Evolutionary conservation across 2,888 invertebrate species (phyloP).

Genomic region (Phasia obesa): DNA sequence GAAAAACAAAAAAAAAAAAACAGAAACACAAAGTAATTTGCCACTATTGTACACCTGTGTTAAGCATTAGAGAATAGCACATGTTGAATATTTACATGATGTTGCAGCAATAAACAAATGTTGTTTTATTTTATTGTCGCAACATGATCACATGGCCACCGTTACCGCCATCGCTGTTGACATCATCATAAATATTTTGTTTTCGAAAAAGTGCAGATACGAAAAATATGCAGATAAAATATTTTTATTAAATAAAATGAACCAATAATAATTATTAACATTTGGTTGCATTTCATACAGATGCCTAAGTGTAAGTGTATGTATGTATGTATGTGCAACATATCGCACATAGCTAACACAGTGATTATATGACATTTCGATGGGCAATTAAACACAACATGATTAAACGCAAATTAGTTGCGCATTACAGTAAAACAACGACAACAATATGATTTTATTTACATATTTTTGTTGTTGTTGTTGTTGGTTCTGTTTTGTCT

Average conservation of each 20-base stretch:
- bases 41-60: constrained; percentile 68
- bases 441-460: constrained; percentile 44
- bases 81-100: constrained; percentile 38
- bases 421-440: constrained; percentile 49
- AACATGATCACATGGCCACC: constrained; percentile 27
- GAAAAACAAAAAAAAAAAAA: neutral
- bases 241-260: constrained; percentile 39
- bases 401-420: constrained; percentile 71
- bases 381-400: constrained; percentile 70
- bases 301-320: constrained; percentile 12
- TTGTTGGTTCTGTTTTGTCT: neutral
- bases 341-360: constrained; percentile 16
- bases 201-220: neutral
- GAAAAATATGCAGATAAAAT: constrained; percentile 37
- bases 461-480: neutral
- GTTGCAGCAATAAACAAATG: constrained; percentile 65
- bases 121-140: constrained; percentile 64
- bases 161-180: constrained; percentile 33
- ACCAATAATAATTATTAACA: constrained; percentile 29
- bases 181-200: constrained; percentile 48
- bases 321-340: constrained; percentile 36
- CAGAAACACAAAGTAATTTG: constrained; percentile 50
- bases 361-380: constrained; percentile 68
- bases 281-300: neutral
- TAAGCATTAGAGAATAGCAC: constrained; percentile 11